phyloP scores from a whole-genome alignment of 2,888 invertebrate genomes.

The Marasmarcha lunaedactyla region DNA sequence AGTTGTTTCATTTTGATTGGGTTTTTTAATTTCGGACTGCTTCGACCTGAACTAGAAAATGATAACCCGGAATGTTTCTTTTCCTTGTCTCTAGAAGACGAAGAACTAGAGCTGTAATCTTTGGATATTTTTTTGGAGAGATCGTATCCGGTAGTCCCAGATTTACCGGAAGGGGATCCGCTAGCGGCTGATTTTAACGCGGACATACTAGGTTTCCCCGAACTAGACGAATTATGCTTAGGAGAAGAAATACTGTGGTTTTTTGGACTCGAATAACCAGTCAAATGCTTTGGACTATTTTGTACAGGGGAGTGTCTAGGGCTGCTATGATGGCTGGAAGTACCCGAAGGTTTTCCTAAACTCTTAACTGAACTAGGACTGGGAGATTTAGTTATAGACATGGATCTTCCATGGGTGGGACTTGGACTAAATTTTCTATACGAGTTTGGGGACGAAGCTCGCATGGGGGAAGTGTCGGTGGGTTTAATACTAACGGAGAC shows the following conservation, averaged over 20 bases:
- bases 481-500: conserved; percentile 82
- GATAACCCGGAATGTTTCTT: conserved; percentile 63
- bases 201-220: conserved; percentile 91
- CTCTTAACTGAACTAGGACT: conserved; percentile 56
- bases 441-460: conserved; percentile 76
- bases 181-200: conserved; percentile 84
- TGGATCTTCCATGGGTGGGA: conserved; percentile 75
- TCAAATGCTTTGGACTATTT: conserved; percentile 80
- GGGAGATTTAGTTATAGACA: conserved; percentile 74
- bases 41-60: conserved; percentile 67
- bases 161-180: conserved; percentile 75
- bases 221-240: conserved; percentile 79
- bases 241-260: conserved; percentile 84
- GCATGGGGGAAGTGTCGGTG: conserved; percentile 71
- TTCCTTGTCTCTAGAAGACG: conserved; percentile 65
- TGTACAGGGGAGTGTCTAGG: conserved; percentile 83
- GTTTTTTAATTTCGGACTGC: conserved; percentile 77
- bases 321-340: conserved; percentile 72
- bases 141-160: conserved; percentile 64
- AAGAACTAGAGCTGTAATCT: conserved; percentile 52
- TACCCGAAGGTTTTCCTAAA: conserved; percentile 56
- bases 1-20: conserved; percentile 77
- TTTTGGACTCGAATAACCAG: conserved; percentile 81
- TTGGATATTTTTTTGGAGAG: conserved; percentile 67
- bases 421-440: conserved; percentile 80